phyloP scores from a whole-genome alignment of 2,113 vertebrate genomes.

The Lagenorhynchus albirostris region DNA sequence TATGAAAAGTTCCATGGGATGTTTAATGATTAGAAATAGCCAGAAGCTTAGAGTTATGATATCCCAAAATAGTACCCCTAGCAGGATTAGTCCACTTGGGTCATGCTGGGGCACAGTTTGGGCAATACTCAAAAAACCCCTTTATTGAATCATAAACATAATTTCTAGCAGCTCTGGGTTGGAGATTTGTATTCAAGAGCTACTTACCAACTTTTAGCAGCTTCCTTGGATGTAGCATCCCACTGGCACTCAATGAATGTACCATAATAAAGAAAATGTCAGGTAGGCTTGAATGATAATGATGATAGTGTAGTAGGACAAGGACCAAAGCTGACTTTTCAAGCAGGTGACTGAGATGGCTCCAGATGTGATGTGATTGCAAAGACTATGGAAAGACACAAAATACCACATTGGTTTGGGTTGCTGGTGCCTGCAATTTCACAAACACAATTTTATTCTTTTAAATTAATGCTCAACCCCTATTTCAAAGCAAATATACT shows the following conservation, averaged over 20 bases:
- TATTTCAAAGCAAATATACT: not conserved
- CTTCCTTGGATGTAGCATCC: constrained; percentile 29
- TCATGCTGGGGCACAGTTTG: constrained; percentile 73
- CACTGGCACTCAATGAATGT: constrained; percentile 29
- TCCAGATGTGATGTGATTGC: not conserved
- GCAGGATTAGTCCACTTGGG: constrained; percentile 53
- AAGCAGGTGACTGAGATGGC: not conserved
- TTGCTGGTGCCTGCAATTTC: not conserved
- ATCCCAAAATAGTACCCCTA: constrained; percentile 68
- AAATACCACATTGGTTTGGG: not conserved
- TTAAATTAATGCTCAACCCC: not conserved
- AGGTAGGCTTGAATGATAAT: not conserved
- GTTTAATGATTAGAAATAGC: constrained; percentile 76
- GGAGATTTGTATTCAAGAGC: constrained; percentile 50
- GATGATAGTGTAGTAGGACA: not conserved
- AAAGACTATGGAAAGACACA: not conserved
- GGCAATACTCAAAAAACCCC: constrained; percentile 55
- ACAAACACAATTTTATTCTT: not conserved
- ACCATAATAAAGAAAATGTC: not conserved
- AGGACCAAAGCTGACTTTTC: not conserved
- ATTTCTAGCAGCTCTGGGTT: constrained; percentile 63
- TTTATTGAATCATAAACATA: constrained; percentile 73
- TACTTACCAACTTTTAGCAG: constrained; percentile 54
- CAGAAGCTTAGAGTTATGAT: constrained; percentile 71
- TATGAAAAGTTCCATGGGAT: constrained; percentile 75